Evolutionary conservation across 2,113 vertebrate species (phyloP), one percentile per base, ranked within the genome.

Genomic region (Saguinus midas): DNA sequence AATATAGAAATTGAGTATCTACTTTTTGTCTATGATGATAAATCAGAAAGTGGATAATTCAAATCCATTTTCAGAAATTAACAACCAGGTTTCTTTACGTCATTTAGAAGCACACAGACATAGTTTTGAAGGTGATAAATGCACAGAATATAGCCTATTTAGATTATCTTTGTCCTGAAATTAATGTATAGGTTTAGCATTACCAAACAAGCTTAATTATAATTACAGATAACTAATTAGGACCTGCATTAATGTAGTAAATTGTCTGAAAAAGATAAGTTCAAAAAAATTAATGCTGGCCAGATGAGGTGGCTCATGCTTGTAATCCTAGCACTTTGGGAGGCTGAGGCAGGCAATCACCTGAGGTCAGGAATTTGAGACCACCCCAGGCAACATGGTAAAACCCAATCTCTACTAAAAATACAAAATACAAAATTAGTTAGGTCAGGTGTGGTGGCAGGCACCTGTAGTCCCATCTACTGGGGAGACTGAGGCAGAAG

Each of bases 141-240:
- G n/a, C 10, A 61, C 0, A 61, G 32, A 88, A 21, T 55, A 40
- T 9, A 91, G 40, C 35, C 48, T 25, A 76, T 8, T 84, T 58
- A 45, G 37, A 80, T 14, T 86, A 37, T 73, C 20, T 70, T 75
- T 43, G 35, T 2, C 12, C 37, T 89, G 16, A 72, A 96, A 91
- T 93, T 87, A 95, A 94, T 90, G 97, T 79, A 43, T 80, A 93
- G 29, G 50, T 90, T 91, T 93, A 76, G 55, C 58, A 2, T 93
- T 94, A 94, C n/a, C 66, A 86, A 92, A 75, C 4, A 91, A 81
- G 1, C 9, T 91, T 93, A 64, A 64, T 27, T 66, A 80, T 84
- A 48, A 50, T 29, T 29, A 64, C 27, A 91, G 29, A 87, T 86
- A 93, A 58, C 23, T 37, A 73, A 79, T 90, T 68, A 94, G 23